Percentiles rank a stretch among this genome's conserved stretches.
Evolutionary conservation across 2,888 invertebrate species (phyloP).

Genomic region (Harmothoe impar): DNA sequence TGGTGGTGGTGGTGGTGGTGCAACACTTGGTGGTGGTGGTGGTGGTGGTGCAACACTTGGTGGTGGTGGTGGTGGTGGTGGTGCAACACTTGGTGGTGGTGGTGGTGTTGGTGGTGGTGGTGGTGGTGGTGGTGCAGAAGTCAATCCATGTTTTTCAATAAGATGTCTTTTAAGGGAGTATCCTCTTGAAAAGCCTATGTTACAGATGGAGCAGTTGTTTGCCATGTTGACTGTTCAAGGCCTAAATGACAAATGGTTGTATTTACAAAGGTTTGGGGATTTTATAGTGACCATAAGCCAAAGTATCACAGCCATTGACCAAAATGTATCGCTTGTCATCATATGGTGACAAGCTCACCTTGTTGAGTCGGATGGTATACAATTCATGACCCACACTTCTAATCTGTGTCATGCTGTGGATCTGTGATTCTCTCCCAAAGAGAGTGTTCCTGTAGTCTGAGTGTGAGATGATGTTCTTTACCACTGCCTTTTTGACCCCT

Average conservation of each 20-base stretch:
- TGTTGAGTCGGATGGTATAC: neutral
- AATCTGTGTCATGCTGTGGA: slow-evolving; percentile 30
- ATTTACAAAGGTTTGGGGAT: neutral
- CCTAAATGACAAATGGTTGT: neutral
- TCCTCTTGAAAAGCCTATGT: neutral
- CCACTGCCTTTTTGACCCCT: no score
- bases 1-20: neutral
- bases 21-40: no score
- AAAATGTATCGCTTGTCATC: slow-evolving; percentile 45
- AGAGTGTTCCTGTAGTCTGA: neutral
- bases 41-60: no score
- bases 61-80: no score
- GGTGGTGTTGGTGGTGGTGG: no score
- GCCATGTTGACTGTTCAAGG: neutral
- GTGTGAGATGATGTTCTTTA: slow-evolving; percentile 34
- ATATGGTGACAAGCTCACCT: no score
- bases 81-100: no score
- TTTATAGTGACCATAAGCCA: neutral
- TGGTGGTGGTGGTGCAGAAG: neutral
- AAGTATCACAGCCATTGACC: no score
- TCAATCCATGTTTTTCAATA: neutral
- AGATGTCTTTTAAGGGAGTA: neutral
- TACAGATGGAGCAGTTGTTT: neutral
- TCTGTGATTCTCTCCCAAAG: neutral
- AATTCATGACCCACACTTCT: neutral